A percentile compares a stretch with the other conserved stretches of the same genome.
Conservation (phyloP, 2,888 invertebrate species). For the Pyrrhia umbra region DNA sequence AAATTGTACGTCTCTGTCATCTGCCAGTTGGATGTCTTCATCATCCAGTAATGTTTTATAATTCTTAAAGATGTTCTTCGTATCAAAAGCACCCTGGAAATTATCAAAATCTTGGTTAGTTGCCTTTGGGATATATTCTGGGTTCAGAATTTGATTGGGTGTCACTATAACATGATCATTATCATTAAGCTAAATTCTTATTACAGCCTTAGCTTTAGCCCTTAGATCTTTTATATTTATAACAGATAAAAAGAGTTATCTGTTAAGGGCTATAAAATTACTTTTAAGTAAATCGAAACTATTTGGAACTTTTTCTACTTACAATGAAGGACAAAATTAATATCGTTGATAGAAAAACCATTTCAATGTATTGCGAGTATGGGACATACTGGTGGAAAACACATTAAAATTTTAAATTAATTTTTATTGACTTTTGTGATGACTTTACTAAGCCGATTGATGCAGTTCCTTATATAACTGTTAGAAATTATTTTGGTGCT, state of each 20-base stretch:
- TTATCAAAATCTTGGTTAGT: background rate
- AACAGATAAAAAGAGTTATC: no score
- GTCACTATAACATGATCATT: no score
- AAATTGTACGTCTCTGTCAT: background rate
- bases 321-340: background rate
- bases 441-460: background rate
- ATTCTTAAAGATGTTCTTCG: background rate
- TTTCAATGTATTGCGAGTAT: background rate
- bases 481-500: background rate
- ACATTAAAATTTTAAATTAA: conserved; percentile 1
- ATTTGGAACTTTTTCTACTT: background rate
- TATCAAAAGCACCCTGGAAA: conserved; percentile 19
- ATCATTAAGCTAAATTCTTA: no score
- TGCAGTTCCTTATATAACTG: background rate
- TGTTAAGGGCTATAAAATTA: no score
- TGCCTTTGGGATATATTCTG: background rate
- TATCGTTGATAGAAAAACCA: conserved; percentile 1
- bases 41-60: background rate
- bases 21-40: background rate
- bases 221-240: no score
- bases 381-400: background rate
- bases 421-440: background rate
- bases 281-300: no score
- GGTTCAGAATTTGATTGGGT: no score
- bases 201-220: no score